Conservation (phyloP, 2,113 vertebrate species). For the Leptodactylus fuscus region DNA sequence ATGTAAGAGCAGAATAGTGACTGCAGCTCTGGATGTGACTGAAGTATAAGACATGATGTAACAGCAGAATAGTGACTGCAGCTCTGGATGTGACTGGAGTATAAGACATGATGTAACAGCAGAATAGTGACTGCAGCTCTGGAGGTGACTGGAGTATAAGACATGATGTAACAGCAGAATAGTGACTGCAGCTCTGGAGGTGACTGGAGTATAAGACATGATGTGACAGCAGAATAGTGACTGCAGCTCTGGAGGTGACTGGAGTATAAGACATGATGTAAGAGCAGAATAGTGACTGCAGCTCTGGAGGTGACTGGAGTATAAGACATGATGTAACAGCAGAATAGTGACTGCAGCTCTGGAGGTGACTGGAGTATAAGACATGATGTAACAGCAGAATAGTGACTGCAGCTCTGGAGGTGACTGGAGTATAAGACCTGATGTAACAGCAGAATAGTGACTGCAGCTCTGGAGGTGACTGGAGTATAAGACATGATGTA, state of each 20-base stretch:
- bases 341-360: no score
- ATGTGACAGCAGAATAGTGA: neutral
- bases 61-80: no score
- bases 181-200: no score
- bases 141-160: neutral
- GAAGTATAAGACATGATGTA: neutral
- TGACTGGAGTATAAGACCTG: neutral
- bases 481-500: neutral
- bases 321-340: neutral
- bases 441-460: neutral
- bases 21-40: neutral
- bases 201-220: neutral
- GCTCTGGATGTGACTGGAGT: neutral
- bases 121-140: no score
- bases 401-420: no score
- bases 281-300: no score
- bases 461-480: neutral
- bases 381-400: neutral
- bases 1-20: neutral
- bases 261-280: neutral
- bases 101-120: neutral
- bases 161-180: neutral
- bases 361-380: neutral
- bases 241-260: neutral
- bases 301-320: neutral